phyloP scores from a whole-genome alignment of 2,113 vertebrate genomes.

The Rhea pennata region DNA sequence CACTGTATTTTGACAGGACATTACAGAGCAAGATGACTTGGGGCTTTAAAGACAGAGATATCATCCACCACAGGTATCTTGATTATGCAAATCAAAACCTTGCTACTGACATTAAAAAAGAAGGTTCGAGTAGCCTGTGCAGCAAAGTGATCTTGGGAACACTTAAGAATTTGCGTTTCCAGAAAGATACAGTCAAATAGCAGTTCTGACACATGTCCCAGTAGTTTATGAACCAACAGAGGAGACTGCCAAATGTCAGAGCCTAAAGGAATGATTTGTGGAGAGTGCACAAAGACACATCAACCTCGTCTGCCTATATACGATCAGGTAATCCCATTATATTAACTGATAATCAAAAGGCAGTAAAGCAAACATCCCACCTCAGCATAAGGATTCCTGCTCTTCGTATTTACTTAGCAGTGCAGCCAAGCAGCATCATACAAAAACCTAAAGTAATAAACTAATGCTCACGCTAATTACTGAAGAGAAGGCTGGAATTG shows the following conservation, averaged over 20 bases:
- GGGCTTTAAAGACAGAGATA: background rate
- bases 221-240: background rate
- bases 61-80: background rate
- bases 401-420: background rate
- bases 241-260: background rate
- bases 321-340: background rate
- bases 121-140: background rate
- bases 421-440: background rate
- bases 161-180: background rate
- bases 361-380: background rate
- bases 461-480: background rate
- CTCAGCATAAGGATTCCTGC: background rate
- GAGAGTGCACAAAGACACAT: background rate
- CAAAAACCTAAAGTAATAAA: background rate
- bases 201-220: background rate
- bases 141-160: slow-evolving; percentile 14
- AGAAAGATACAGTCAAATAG: background rate
- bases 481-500: background rate
- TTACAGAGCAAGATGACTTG: fast-evolving
- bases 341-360: background rate
- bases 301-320: fast-evolving
- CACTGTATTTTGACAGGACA: background rate
- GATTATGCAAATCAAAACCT: background rate
- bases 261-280: background rate
- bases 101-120: background rate